Evolutionary conservation across 2,113 vertebrate genomes (phyloP), one percentile per base, ranked within the genome.

Genomic region (Myotis lucifugus): DNA sequence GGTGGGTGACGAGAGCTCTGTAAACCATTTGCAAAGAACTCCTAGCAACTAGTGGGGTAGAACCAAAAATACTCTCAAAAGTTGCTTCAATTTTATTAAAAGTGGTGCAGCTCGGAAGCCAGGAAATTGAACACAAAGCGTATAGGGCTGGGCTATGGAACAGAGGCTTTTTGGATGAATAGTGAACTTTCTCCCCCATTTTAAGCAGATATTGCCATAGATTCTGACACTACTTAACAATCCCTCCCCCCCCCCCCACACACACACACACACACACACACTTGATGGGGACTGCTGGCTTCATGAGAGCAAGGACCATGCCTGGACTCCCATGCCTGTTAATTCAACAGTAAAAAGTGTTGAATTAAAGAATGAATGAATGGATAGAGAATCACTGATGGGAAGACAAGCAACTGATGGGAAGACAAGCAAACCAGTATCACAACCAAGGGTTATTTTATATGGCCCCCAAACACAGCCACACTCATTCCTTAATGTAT

Each of bases 1-100:
- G 61, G 89, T 96, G 94, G 95, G 73, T 74, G 90, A 93, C 11
- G 23, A 89, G 70, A 48, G 56, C 72, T 73, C 59, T 52, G 14
- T 34, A 72, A 91, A 86, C 70, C 86, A 83, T 89, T 95, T 94
- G 85, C 59, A 94, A 85, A 97, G 86, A 97, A 89, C 84, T 81
- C 76, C 74, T 85, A 34, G 70, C 50, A 94, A 90, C 34, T 79
- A 76, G 83, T 67, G 52, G 54, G 81, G 50, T 61, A 29, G 50
- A 95, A 82, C 6, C 67, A 77, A 92, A 95, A 87, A 83, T 54
- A 37, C 11, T 40, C 34, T 56, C 90, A 42, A 86, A 86, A 94
- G 50, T 79, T 92, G 52, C 46, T 32, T 89, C 64, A n/a, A 92
- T 8, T 78, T 70, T 40, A 76, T 88, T 64, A 72, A 72, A 92